Base-by-base conservation (phyloP, 1,140 invertebrate genomes). In the Solenopsis invicta region DNA sequence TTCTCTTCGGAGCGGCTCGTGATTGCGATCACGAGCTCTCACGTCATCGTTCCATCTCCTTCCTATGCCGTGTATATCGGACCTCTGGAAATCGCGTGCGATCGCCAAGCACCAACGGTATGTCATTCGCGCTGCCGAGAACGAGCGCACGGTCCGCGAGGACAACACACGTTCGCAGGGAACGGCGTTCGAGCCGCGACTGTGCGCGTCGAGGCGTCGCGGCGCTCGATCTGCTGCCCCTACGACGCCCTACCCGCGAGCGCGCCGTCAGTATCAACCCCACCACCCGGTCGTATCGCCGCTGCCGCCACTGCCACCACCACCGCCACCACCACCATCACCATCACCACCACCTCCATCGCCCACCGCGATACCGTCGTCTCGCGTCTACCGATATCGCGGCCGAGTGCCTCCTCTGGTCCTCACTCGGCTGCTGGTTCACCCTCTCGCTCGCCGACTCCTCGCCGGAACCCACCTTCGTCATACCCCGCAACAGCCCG, bases 111-210 rank as follows among this genome's bases (percentile, higher is more conserved):
- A 54, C 56, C n/a, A 34, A 48, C 52, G 54, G 37, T 50, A 64
- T 77, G 78, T 89, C 50, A 64, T 86, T 52, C 88, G 72, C 82
- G 88, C 45, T 66, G 72, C 52, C 50, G 69, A n/a, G 50, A 54
- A 59, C 77, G 41, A 67, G 62, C 45, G 21, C 82, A 80, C 86
- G 89, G 71, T 69, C 76, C 86, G 69, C 89, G 84, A 88, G 76
- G 45, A 87, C 67, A 37, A 90, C 92, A 91, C 92, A 92, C 92
- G 92, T 94, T 92, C 92, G 91, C 77, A 91, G 85, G 88, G 91
- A 90, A 92, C 94, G 94, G 94, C 94, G 92, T 91, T 94, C 93
- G 89, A 93, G 91, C 94, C 94, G 94, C 94, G 93, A 95, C 94
- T 95, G 94, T 95, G 93, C 92, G 91, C 92, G 92, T 87, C 86